Evolutionary conservation across 2,888 invertebrate genomes (phyloP), one percentile per base, ranked within the genome.

Genomic region (Epistrophella euchroma): DNA sequence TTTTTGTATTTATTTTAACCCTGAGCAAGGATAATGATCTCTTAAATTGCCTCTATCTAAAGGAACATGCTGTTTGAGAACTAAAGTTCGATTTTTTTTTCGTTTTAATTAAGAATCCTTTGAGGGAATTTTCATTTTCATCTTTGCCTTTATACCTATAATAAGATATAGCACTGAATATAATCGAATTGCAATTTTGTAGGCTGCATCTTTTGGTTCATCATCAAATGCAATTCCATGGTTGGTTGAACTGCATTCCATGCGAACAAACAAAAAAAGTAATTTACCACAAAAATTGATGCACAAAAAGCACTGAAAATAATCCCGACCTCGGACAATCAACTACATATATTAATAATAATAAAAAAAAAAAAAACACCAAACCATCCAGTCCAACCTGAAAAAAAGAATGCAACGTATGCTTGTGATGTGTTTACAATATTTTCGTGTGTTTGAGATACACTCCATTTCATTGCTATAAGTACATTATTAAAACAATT

Each of bases 271-370:
- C 32, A 17, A 13, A 37, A 70, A 50, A 45, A 28, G 13, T 71
- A 43, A 70, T 32, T 37, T 37, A 50, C 17, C 40, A 28, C 43
- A 47, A 73, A 43, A 56, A 45, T 37, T 43, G 56, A 62, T 40
- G 64, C 22, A 73, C 60, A 72, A 52, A 62, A 52, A 40, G 7
- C 25, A 68, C 4, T 52, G 43, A 62, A 60, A 60, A 47, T 47
- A 76, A 75, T 80, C 80, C 84, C 80, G 84, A 85, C 84, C 84
- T 85, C 71, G 72, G 84, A 85, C 80, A 85, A 66, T 50, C 80
- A 76, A 66, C 35, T 35, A 17, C n/a, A n/a, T n/a, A n/a, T n/a
- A n/a, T 25, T n/a, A 56, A 32, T 13, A 35, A 13, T 32, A 22
- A 22, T 3, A 32, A 25, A 10, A n/a, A 13, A 19, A 45, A 25